Percentiles rank a stretch among this genome's conserved stretches.
phyloP scores from a whole-genome alignment of 2,888 invertebrate species.

The Watsonalla binaria region DNA sequence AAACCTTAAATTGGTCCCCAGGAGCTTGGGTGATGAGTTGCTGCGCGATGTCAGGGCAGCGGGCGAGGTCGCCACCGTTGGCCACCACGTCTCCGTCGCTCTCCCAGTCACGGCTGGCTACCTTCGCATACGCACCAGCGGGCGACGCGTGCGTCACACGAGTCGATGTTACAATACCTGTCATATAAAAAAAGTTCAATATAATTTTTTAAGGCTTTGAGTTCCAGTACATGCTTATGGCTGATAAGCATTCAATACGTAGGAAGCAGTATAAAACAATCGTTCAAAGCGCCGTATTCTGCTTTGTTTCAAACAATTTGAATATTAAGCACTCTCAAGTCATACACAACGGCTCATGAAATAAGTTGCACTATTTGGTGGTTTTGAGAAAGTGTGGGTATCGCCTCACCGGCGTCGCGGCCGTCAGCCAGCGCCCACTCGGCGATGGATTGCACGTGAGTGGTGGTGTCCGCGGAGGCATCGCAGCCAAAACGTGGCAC shows the following conservation, averaged over 20 bases:
- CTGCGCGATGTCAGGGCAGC: conserved; percentile 84
- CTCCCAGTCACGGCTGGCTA: conserved; percentile 84
- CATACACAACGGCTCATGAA: too few relatives aligned
- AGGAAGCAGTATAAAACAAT: too few relatives aligned
- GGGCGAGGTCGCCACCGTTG: conserved; percentile 54
- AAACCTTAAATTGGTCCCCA: conserved; percentile 82
- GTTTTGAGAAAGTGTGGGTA: too few relatives aligned
- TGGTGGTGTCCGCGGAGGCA: conserved; percentile 65
- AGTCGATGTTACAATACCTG: conserved; percentile 85
- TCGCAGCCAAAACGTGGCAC: conserved; percentile 79
- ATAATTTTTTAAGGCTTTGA: too few relatives aligned
- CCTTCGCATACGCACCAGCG: conserved; percentile 82
- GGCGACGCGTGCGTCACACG: conserved; percentile 89
- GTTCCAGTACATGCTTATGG: too few relatives aligned
- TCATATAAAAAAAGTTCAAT: background rate
- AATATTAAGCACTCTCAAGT: too few relatives aligned
- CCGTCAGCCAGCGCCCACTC: conserved; percentile 79
- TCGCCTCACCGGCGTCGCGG: conserved; percentile 41
- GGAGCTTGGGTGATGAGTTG: conserved; percentile 82
- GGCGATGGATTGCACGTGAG: conserved; percentile 81
- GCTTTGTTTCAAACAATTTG: too few relatives aligned
- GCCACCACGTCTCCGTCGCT: conserved; percentile 73
- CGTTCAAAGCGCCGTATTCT: too few relatives aligned
- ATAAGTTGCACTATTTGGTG: too few relatives aligned
- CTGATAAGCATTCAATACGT: too few relatives aligned